Evolutionary conservation across 2,888 invertebrate genomes (phyloP), one percentile per base, ranked within the genome.

Genomic region (Stictocephala bisonia): DNA sequence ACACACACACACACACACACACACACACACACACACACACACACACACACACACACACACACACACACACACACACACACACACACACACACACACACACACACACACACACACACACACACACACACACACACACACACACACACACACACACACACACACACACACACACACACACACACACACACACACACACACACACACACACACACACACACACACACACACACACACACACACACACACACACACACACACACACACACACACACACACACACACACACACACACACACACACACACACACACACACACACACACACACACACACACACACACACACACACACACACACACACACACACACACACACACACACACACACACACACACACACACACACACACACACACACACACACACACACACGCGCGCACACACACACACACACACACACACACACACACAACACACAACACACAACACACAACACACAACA

Each of bases 1-100:
- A 44, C 44, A 44, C 44, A 44, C 44, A 44, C 44, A 44, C 44
- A 44, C 44, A 44, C 44, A 44, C 44, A 44, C 44, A 44, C 44
- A 44, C 44, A 44, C 44, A 44, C 44, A 44, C 44, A 44, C 44
- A 44, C 44, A 44, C 44, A 44, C 44, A 44, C 44, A 44, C 44
- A 44, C 44, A 6, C 44, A 44, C 44, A 44, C 44, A 44, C 44
- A 44, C 3, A 44, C 44, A 44, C 44, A 44, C 44, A 44, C 44
- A 44, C 44, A 44, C 44, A 44, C 44, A 44, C 44, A 44, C 3
- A 44, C 44, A 44, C 44, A 44, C 44, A 44, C 44, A 44, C 44
- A 44, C 44, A 44, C 44, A 44, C 44, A 44, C 44, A 44, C 44
- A 44, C 44, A 44, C 11, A 44, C 44, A 44, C 44, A 44, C 44